Percentiles rank a stretch among this genome's conserved stretches.
These are phyloP conservation scores for Paragorgia papillata DNA, from an alignment of 92 coral and sea anemone genomes.

Conservation along the genomic window DNA sequence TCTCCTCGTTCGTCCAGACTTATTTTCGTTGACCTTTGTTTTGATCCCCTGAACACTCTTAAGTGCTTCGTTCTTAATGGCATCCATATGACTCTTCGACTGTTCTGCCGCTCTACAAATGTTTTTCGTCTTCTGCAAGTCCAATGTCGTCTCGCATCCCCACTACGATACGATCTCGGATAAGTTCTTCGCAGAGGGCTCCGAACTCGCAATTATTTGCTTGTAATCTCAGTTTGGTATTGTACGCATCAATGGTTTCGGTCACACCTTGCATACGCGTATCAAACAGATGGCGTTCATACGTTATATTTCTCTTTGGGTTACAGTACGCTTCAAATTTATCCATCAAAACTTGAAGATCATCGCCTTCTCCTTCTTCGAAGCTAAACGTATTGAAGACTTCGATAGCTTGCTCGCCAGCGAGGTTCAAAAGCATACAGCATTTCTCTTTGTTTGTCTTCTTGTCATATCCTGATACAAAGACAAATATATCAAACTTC, in stretches of 20 bases:
- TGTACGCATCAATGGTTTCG: conserved; percentile 8
- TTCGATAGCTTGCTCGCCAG: conserved; percentile 18
- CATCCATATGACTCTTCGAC: conserved; percentile 26
- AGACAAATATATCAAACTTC: neutral
- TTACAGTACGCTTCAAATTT: conserved; percentile 22
- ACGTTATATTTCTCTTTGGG: conserved; percentile 28
- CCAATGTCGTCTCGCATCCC: conserved; percentile 17
- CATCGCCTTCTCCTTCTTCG: neutral
- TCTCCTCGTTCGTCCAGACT: neutral
- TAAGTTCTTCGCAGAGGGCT: neutral
- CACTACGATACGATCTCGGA: conserved; percentile 22
- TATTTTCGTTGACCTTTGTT: neutral
- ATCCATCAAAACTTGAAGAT: neutral
- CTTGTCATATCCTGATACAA: conserved; percentile 9
- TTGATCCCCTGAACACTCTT: neutral
- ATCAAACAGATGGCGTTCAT: conserved; percentile 17
- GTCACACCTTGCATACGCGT: neutral
- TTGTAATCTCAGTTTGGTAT: conserved; percentile 1
- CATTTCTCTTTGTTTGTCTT: neutral
- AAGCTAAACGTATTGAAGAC: conserved; percentile 12
- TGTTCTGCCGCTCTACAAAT: conserved; percentile 15
- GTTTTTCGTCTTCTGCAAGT: conserved; percentile 14
- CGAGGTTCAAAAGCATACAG: conserved; percentile 1
- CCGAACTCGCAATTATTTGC: conserved; percentile 39
- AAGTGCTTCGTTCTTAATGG: conserved; percentile 3